A percentile compares a stretch with the other conserved stretches of the same genome.
Evolutionary conservation across 2,888 invertebrate genomes (phyloP).

Genomic region (Clepsis dumicolana): DNA sequence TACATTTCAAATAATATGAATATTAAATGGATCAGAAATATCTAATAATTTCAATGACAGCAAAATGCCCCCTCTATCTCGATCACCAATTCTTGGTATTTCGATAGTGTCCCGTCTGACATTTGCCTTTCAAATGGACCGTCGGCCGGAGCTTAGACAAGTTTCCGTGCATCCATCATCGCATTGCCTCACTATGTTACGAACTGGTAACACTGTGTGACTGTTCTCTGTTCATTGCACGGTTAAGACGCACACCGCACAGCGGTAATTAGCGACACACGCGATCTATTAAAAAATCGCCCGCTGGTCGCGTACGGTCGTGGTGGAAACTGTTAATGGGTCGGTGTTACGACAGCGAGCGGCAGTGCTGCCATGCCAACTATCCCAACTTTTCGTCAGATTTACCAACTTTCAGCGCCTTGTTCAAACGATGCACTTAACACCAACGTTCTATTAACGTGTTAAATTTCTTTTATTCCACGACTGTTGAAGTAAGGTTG

Average conservation of each 20-base stretch:
- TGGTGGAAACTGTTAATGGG: neutral
- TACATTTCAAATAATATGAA: neutral
- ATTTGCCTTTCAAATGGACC: neutral
- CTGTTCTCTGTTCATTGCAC: neutral
- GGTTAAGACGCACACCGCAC: neutral
- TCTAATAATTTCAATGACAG: neutral
- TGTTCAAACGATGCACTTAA: neutral
- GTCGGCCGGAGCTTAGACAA: slow-evolving; percentile 9
- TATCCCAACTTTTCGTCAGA: neutral
- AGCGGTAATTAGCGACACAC: neutral
- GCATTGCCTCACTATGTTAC: slow-evolving; percentile 18
- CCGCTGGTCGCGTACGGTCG: neutral
- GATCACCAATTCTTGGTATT: neutral
- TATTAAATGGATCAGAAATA: neutral
- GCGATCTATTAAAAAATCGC: neutral
- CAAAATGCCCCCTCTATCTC: no score
- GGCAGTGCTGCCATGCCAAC: neutral
- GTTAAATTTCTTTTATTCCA: neutral
- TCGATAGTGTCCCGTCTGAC: neutral
- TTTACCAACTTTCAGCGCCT: neutral
- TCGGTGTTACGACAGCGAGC: neutral
- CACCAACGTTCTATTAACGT: neutral
- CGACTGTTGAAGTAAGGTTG: neutral
- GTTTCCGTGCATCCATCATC: slow-evolving; percentile 32
- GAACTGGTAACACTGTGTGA: neutral